Evolutionary conservation across 2,113 vertebrate species (phyloP), one percentile per base, ranked within the genome.

Genomic region (Pangasianodon gigas): DNA sequence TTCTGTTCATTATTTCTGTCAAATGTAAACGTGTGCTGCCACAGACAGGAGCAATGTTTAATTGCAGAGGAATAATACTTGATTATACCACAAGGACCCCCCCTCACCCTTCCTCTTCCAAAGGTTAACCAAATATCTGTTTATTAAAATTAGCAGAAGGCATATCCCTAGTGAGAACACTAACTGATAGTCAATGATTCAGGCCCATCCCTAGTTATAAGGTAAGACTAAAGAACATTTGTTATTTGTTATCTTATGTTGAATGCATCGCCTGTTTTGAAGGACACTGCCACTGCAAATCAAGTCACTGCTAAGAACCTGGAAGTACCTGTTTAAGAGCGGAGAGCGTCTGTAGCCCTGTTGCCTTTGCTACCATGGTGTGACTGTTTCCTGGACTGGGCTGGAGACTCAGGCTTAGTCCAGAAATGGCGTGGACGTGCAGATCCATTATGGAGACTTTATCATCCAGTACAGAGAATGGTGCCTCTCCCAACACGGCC

Each of bases 311-410:
- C 11, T 29, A 84, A 10, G n/a, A 52, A 75, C 13, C 10, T 5
- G 77, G 26, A 52, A 29, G 77, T 95, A 98, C 98, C 97, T 99
- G 98, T 95, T 99, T 99, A 89, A 96, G 95, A 85, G 96, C 95
- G 62, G 95, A 96, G 90, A 99, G 97, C 1, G 97, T 98, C 93
- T 98, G 98, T 86, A 97, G 94, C 44, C 97, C 97, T 0, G 96
- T 96, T 0, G 98, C 97, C 94, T 97, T 98, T 92, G 98, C 98
- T 1, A 99, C 95, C 95, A 99, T 98, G 91, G 98, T 99, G 94
- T 99, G 98, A 93, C 98, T 99, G 93, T 97, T 99, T 24, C 97
- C 98, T 0, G 98, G 98, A 92, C 98, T 99, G 90, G 98, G 97
- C 89, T 98, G 96, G 48, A 99, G 96, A 6, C 96, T 97, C 91